Percentiles rank a stretch among this genome's conserved stretches.
Evolutionary conservation across 2,888 invertebrate species (phyloP).

Genomic region (Rhimphoctona megacephalus): DNA sequence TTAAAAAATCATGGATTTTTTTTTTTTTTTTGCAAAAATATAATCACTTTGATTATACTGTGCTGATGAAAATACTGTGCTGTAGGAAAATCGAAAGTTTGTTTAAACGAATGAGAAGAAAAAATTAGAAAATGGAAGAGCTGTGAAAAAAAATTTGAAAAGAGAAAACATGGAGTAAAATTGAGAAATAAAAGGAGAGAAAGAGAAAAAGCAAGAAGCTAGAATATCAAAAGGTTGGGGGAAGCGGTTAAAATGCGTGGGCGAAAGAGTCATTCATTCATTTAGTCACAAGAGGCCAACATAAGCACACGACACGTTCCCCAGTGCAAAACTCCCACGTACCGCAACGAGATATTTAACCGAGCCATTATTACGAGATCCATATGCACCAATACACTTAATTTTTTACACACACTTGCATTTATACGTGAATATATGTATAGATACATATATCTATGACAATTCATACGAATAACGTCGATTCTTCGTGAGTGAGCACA

Average conservation of each 20-base stretch:
- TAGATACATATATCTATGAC: not conserved
- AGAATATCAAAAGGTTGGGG: not conserved
- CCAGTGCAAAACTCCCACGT: slow-evolving; percentile 49
- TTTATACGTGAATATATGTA: not conserved
- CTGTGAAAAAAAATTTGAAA: not conserved
- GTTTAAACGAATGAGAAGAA: not conserved
- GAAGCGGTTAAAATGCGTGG: slow-evolving; percentile 38
- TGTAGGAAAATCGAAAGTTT: too few species aligned
- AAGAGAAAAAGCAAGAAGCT: not conserved
- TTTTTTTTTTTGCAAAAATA: too few species aligned
- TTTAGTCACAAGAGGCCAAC: slow-evolving; percentile 51
- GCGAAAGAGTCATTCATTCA: slow-evolving; percentile 64
- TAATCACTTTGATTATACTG: too few species aligned
- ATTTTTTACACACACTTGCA: not conserved
- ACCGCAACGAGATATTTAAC: slow-evolving; percentile 56
- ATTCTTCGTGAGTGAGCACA: slow-evolving; percentile 5
- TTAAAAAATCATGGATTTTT: too few species aligned
- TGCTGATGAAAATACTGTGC: too few species aligned
- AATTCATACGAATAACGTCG: not conserved
- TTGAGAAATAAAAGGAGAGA: not conserved
- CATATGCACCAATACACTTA: slow-evolving; percentile 8
- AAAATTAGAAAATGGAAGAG: not conserved
- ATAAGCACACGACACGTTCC: slow-evolving; percentile 33
- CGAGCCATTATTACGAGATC: slow-evolving; percentile 15
- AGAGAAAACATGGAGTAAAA: not conserved